These are phyloP conservation scores for Gisinianus flammeolus DNA, from an alignment of 2,888 invertebrate genomes.

Conservation along the genomic window DNA sequence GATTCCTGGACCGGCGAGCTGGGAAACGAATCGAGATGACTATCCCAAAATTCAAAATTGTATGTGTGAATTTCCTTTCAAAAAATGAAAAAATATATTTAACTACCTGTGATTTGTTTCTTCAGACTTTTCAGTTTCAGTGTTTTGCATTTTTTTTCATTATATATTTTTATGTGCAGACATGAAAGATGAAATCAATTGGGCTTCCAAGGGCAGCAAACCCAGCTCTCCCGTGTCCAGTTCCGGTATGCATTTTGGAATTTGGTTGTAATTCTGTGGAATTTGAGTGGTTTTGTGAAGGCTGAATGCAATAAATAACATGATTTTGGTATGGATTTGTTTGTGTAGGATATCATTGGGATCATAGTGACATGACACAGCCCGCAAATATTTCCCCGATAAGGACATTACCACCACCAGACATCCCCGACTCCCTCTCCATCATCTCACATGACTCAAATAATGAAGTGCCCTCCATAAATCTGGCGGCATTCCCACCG, in stretches of 20 bases:
- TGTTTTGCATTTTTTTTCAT: not conserved
- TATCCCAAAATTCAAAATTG: constrained; percentile 58
- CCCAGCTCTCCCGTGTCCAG: constrained; percentile 56
- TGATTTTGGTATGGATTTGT: not conserved
- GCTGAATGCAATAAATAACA: not conserved
- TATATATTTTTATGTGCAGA: constrained; percentile 42
- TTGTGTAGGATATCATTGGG: constrained; percentile 55
- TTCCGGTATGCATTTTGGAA: constrained; percentile 43
- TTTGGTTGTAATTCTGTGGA: not conserved
- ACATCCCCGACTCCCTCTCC: constrained; percentile 55
- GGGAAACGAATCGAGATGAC: constrained; percentile 58
- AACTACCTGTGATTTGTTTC: no score
- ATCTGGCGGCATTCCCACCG: constrained; percentile 55
- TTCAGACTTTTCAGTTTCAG: not conserved
- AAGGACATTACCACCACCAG: constrained; percentile 54
- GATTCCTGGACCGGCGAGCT: constrained; percentile 44
- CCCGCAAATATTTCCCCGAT: constrained; percentile 58
- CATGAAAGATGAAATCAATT: constrained; percentile 59
- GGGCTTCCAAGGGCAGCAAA: constrained; percentile 56
- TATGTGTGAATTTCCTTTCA: constrained; percentile 40
- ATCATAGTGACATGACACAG: constrained; percentile 53
- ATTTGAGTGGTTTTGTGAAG: no score
- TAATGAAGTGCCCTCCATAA: constrained; percentile 52
- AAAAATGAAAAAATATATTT: no score
- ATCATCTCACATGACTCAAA: constrained; percentile 53